phyloP scores from a whole-genome alignment of 2,113 vertebrate genomes.

The Heterochromis multidens region DNA sequence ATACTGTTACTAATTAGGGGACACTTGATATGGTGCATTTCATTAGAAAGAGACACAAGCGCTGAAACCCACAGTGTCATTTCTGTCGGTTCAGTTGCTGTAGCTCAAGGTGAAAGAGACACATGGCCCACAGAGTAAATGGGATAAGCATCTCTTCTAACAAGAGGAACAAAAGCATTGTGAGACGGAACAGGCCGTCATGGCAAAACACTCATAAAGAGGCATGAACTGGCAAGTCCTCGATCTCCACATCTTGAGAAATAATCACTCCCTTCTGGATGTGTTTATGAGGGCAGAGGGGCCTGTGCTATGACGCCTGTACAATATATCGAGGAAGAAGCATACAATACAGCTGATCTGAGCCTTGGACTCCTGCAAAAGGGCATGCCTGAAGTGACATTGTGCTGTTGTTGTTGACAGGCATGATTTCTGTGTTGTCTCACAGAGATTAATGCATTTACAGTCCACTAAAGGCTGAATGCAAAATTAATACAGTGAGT shows the following conservation, averaged over 20 bases:
- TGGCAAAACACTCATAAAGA: slow-evolving; percentile 71
- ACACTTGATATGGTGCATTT: slow-evolving; percentile 61
- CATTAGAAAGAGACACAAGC: slow-evolving; percentile 47
- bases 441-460: background rate
- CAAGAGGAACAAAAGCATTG: slow-evolving; percentile 59
- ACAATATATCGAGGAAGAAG: slow-evolving; percentile 42
- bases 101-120: slow-evolving; percentile 61
- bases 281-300: slow-evolving; percentile 70
- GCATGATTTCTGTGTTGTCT: background rate
- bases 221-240: slow-evolving; percentile 70
- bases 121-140: slow-evolving; percentile 27
- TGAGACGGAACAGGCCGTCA: slow-evolving; percentile 49
- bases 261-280: slow-evolving; percentile 76
- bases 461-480: background rate
- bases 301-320: slow-evolving; percentile 53
- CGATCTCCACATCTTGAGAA: slow-evolving; percentile 71
- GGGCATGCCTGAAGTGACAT: slow-evolving; percentile 8
- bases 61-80: slow-evolving; percentile 24
- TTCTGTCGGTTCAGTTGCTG: background rate
- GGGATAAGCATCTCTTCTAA: slow-evolving; percentile 52
- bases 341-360: slow-evolving; percentile 41
- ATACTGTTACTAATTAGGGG: slow-evolving; percentile 67
- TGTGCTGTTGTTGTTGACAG: background rate
- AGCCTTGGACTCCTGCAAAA: slow-evolving; percentile 34
- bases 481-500: background rate